These are phyloP conservation scores for Thermophis baileyi DNA, from an alignment of 2,113 vertebrate genomes.

Conservation along the genomic window DNA sequence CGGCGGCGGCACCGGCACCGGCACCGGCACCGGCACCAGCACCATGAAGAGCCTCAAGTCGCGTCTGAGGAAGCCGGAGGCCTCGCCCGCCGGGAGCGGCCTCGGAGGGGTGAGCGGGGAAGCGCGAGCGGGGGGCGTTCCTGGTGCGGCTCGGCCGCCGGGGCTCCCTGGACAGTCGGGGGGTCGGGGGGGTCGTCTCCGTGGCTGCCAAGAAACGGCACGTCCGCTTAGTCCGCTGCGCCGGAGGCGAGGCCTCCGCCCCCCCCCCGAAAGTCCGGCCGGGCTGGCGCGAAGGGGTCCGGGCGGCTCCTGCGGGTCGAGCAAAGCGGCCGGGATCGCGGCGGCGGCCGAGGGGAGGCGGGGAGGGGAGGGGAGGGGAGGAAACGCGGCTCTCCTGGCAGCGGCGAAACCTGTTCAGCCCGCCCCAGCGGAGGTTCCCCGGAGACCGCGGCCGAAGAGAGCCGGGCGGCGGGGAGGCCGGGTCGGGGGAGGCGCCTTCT, in stretches of 20 bases:
- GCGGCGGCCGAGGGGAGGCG: too few species aligned
- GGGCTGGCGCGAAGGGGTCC: not conserved
- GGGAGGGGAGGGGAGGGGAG: too few species aligned
- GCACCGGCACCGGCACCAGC: constrained; percentile 8
- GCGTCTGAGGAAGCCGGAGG: constrained; percentile 86
- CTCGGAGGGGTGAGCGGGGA: not conserved
- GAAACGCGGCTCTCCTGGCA: too few species aligned
- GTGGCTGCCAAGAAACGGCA: too few species aligned
- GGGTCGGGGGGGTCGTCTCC: too few species aligned
- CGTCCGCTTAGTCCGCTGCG: not conserved
- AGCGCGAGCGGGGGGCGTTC: too few species aligned
- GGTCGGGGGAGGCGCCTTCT: too few species aligned
- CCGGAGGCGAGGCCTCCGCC: not conserved
- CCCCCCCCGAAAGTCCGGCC: not conserved
- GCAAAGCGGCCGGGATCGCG: not conserved
- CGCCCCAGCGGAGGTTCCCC: not conserved
- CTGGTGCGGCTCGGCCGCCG: not conserved
- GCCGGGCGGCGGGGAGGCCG: too few species aligned
- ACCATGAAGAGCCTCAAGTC: constrained; percentile 92
- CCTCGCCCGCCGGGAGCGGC: constrained; percentile 57
- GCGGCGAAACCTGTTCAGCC: not conserved
- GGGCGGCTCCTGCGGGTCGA: not conserved
- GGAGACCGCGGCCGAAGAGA: not conserved
- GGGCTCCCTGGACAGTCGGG: not conserved
- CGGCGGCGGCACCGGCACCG: not conserved